Evolutionary conservation across 1,140 invertebrate genomes (phyloP), one percentile per base, ranked within the genome.

Genomic region (Drosophila pachea): DNA sequence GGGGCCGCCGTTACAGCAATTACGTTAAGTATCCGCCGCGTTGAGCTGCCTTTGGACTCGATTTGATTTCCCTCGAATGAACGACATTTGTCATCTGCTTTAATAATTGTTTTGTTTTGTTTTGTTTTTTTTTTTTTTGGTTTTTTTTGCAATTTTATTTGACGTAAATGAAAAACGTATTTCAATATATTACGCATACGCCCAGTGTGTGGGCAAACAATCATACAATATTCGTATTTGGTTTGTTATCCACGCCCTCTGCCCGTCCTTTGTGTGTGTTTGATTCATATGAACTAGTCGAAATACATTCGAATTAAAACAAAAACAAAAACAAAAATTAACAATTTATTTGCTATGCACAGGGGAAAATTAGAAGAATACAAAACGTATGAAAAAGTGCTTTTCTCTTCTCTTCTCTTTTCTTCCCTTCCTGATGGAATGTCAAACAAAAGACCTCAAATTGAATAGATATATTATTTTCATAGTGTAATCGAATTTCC

Each of bases 221-320:
- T 71, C 62, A 79, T 71, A 67, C 65, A 86, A 86, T 86, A 76
- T 75, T 79, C 64, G 63, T 73, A 72, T 83, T 79, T 68, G 53
- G 63, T 70, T 66, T 53, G 33, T 22, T 22, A 22, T 22, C 22
- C 22, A 22, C 22, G 22, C 22, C 43, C 8, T 12, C 7, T 35
- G 56, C 14, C 9, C 4, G 11, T 47, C 7, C 61, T 40, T 16
- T 32, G 5, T 48, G 49, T 47, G 33, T 32, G 38, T 65, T 45
- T 47, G 22, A 14, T 49, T 16, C 36, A n/a, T 35, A 82, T 63
- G 60, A 71, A 67, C 64, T 63, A 72, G 47, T 43, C 36, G 49
- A 68, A 55, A 62, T 68, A 68, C 48, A 67, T 84, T 73, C 12
- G 65, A 67, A 62, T 56, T 43, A 48, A 69, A 72, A 62, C 42